Evolutionary conservation across 2,113 vertebrate genomes (phyloP), one percentile per base, ranked within the genome.

Genomic region (Ceuthmochares aereus): DNA sequence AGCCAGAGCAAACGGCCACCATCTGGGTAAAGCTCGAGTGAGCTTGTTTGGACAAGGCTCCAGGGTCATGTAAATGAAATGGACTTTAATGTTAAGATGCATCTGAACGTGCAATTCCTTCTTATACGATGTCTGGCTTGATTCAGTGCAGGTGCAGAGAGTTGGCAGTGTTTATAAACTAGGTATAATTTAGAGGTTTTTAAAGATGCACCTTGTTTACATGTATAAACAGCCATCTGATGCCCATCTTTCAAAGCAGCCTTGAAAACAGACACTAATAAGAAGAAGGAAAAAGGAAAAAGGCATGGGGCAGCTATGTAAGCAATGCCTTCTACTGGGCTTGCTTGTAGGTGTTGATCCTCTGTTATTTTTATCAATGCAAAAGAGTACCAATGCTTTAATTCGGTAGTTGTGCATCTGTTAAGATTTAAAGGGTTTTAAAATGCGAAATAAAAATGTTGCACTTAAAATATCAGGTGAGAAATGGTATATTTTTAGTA

Each of bases 11-110:
- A 98, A 98, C 98, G 98, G 98, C 94, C 91, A 93, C 98, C 98
- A 98, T 99, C 98, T 99, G 99, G 95, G 96, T 42, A 95, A 97
- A 98, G 95, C 97, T 98, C 98, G 96, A 94, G 96, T 94, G 92
- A 98, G 93, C 96, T 96, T 98, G 96, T 98, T 96, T 97, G 96
- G 97, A 98, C 97, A 98, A 97, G 84, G 91, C 98, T 97, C 97
- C 83, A 94, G 97, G 96, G 98, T 98, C 98, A 96, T 94, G 96
- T 97, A 96, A 96, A 97, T 93, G 89, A 93, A 98, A 97, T 30
- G 52, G 89, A 96, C 93, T 97, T 97, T 87, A 95, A 91, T 92
- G 97, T 95, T 93, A 95, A 97, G 92, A 96, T 96, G 76, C 94
- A 97, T 82, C 93, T 97, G 92, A 95, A 68, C 1, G 30, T 82